A percentile compares a stretch with the other conserved stretches of the same genome.
Evolutionary conservation across 2,888 invertebrate genomes (phyloP).

Genomic region (Seira ritae): DNA sequence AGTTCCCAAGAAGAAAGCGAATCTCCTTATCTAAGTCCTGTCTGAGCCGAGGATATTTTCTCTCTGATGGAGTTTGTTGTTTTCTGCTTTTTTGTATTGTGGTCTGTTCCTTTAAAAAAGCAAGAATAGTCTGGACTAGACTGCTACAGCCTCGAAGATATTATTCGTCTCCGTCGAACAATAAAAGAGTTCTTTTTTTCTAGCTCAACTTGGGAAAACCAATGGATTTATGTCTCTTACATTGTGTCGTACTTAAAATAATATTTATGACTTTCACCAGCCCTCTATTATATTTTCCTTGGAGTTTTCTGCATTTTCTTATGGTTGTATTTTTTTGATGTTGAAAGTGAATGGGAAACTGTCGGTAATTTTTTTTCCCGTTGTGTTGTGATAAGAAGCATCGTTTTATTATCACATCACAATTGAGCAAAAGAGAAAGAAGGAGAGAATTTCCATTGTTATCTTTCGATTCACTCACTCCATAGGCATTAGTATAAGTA

Average conservation of each 20-base stretch:
- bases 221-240: not conserved
- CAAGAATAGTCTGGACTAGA: not conserved
- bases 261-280: not conserved
- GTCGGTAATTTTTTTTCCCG: no score
- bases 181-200: not conserved
- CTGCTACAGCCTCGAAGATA: not conserved
- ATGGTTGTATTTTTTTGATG: not conserved
- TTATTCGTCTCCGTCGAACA: not conserved
- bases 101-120: not conserved
- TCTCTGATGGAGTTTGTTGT: no score
- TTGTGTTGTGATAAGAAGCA: no score
- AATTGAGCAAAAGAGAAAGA: no score
- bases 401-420: no score
- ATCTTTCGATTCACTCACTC: no score
- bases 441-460: no score
- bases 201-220: not conserved
- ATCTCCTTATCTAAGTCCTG: no score
- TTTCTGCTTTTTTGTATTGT: constrained; percentile 2
- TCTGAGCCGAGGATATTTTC: no score
- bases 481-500: no score
- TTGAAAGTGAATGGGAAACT: not conserved
- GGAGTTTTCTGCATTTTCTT: not conserved
- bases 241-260: constrained; percentile 2
- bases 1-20: not conserved
- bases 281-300: not conserved